Base-by-base conservation (phyloP, 2,888 invertebrate genomes). In the Agrenia bidenticulata region DNA sequence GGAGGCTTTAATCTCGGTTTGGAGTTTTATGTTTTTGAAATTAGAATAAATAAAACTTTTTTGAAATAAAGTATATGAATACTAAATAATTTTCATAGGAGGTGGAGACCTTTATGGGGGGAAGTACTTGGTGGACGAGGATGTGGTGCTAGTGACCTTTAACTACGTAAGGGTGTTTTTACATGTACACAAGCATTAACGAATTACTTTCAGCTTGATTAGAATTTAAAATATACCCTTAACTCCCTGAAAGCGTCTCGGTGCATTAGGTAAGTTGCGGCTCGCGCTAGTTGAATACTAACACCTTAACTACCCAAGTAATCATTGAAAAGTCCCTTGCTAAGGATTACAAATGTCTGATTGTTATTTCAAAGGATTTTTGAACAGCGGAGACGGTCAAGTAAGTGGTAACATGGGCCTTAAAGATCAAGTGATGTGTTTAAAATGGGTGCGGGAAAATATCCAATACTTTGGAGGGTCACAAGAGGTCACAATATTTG, bases 51-150 rank as follows among this genome's bases (percentile, higher is more conserved):
- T n/a, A n/a, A n/a, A n/a, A n/a, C n/a, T n/a, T n/a, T n/a, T 2
- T 21, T 50, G 19, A 17, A 2, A 24, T 4, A 24, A 24, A 57
- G 57, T 21, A 37, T 57, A 41, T n/a, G n/a, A n/a, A n/a, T n/a
- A n/a, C n/a, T n/a, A n/a, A n/a, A 27, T 60, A 32, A 19, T 17
- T 17, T 54, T n/a, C n/a, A n/a, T 42, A 37, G 61, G 71, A 1
- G 68, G 64, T n/a, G 66, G 67, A 2, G 67, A 67, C 27, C 23
- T 66, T 9, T 68, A 59, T 17, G 71, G 71, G 2, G 61, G 54
- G 27, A 63, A 61, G 21, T 71, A 63, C 54, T 41, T 71, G 1
- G 54, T 63, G 9, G 71, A 71, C 41, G 61, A 59, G 23, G 51
- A 57, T 21, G 39, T 67, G 4, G 54, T 71, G n/a, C 49, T 66